phyloP scores from a whole-genome alignment of 2,113 vertebrate genomes.

The Nibea albiflora region DNA sequence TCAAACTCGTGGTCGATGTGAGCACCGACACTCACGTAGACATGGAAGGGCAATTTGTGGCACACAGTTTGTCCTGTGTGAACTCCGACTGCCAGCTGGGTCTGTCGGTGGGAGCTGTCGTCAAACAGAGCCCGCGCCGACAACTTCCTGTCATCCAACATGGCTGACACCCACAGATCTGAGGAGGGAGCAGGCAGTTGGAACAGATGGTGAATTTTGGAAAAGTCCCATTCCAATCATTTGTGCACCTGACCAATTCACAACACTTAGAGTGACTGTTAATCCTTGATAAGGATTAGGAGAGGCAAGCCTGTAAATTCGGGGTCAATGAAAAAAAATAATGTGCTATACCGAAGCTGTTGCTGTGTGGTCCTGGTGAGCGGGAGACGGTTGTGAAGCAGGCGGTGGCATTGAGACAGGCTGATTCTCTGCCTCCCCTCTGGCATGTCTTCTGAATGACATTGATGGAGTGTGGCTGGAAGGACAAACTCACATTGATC shows the following conservation, averaged over 20 bases:
- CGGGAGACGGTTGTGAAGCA: slow-evolving; percentile 87
- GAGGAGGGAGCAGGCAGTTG: slow-evolving; percentile 16
- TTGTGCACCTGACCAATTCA: background rate
- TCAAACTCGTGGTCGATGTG: background rate
- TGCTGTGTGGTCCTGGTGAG: slow-evolving; percentile 75
- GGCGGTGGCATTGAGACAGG: slow-evolving; percentile 87
- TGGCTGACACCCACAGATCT: slow-evolving; percentile 86
- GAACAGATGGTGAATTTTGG: slow-evolving; percentile 26
- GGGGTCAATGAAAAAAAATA: background rate
- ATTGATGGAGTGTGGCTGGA: slow-evolving; percentile 89
- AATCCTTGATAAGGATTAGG: background rate
- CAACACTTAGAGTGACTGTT: background rate
- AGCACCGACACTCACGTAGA: slow-evolving; percentile 86
- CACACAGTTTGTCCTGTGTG: slow-evolving; percentile 84
- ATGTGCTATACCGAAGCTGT: slow-evolving; percentile 80
- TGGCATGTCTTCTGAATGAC: slow-evolving; percentile 91
- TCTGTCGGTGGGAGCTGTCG: slow-evolving; percentile 85
- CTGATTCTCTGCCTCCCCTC: slow-evolving; percentile 83
- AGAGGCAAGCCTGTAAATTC: background rate
- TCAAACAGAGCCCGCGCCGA: slow-evolving; percentile 90
- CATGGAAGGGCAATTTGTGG: slow-evolving; percentile 88
- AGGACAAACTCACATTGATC: slow-evolving; percentile 84
- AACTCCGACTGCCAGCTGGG: slow-evolving; percentile 75
- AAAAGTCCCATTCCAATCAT: background rate
- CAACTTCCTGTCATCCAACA: slow-evolving; percentile 89